phyloP scores from a whole-genome alignment of 2,797 vertebrate species.

The Chelmon rostratus region DNA sequence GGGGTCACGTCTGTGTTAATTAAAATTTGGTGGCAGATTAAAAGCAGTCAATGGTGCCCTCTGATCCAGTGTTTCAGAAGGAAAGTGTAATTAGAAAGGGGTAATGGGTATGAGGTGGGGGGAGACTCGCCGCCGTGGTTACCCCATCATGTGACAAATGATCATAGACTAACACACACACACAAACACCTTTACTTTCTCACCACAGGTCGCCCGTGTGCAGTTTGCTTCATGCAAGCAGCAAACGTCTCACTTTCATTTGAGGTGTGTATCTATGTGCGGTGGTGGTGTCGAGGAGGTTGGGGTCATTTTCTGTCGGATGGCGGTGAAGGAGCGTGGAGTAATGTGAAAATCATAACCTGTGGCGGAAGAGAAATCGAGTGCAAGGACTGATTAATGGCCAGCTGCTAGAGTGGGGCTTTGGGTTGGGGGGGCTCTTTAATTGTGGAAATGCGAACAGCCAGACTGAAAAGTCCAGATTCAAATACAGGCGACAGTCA shows the following conservation, averaged over 20 bases:
- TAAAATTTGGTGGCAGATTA: slow-evolving; percentile 85
- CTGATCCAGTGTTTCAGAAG: slow-evolving; percentile 82
- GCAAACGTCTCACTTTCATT: slow-evolving; percentile 29
- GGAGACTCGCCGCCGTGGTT: slow-evolving; percentile 17
- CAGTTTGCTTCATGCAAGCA: neutral
- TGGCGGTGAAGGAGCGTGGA: slow-evolving; percentile 46
- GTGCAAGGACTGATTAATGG: slow-evolving; percentile 72
- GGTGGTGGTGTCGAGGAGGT: neutral
- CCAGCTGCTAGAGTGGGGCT: slow-evolving; percentile 65
- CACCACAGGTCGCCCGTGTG: neutral
- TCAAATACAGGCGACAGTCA: slow-evolving; percentile 16
- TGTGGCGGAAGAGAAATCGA: slow-evolving; percentile 72
- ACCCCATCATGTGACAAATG: slow-evolving; percentile 25
- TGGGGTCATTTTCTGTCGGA: slow-evolving; percentile 63
- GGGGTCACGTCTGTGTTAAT: slow-evolving; percentile 85
- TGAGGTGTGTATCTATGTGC: slow-evolving; percentile 6
- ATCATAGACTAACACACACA: slow-evolving; percentile 1
- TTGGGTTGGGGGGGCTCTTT: slow-evolving; percentile 51
- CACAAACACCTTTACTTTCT: slow-evolving; percentile 7
- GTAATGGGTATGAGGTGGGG: slow-evolving; percentile 72
- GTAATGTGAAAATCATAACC: slow-evolving; percentile 79
- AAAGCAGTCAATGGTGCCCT: slow-evolving; percentile 84
- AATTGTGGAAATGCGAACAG: slow-evolving; percentile 72
- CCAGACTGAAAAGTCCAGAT: slow-evolving; percentile 45
- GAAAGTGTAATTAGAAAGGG: slow-evolving; percentile 85